These are phyloP conservation scores for Sphecodes monilicornis DNA, from an alignment of 2,888 invertebrate genomes.

Conservation along the genomic window DNA sequence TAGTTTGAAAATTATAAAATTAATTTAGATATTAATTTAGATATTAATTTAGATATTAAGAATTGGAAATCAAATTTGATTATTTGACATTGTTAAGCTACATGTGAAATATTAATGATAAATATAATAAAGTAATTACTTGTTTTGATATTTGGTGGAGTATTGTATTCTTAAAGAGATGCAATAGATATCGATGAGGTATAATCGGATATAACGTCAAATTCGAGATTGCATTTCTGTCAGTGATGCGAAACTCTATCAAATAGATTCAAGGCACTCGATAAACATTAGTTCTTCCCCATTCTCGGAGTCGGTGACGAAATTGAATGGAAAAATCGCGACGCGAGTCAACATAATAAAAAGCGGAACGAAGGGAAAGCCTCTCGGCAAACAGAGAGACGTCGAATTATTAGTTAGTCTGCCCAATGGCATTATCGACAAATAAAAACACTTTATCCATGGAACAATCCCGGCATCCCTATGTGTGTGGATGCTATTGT, in stretches of 20 bases:
- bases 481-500: slow-evolving; percentile 55
- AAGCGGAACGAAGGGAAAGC: slow-evolving; percentile 70
- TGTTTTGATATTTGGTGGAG: not conserved
- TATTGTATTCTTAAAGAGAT: not conserved
- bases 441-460: slow-evolving; percentile 79
- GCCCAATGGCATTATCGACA: slow-evolving; percentile 70
- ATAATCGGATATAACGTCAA: not conserved
- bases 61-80: not conserved
- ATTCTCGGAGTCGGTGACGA: slow-evolving; percentile 39
- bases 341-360: slow-evolving; percentile 68
- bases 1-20: not conserved
- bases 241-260: not conserved
- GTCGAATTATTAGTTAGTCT: slow-evolving; percentile 75
- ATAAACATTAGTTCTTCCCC: slow-evolving; percentile 25
- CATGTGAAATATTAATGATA: not conserved
- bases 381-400: slow-evolving; percentile 73
- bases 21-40: not conserved
- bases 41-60: not conserved
- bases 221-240: not conserved
- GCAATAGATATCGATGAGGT: not conserved
- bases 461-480: slow-evolving; percentile 70
- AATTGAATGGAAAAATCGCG: slow-evolving; percentile 63
- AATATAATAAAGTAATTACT: not conserved
- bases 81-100: not conserved
- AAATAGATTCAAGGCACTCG: slow-evolving; percentile 8